Evolutionary conservation across 2,888 invertebrate genomes (phyloP).

Genomic region (Agrypnus murinus): DNA sequence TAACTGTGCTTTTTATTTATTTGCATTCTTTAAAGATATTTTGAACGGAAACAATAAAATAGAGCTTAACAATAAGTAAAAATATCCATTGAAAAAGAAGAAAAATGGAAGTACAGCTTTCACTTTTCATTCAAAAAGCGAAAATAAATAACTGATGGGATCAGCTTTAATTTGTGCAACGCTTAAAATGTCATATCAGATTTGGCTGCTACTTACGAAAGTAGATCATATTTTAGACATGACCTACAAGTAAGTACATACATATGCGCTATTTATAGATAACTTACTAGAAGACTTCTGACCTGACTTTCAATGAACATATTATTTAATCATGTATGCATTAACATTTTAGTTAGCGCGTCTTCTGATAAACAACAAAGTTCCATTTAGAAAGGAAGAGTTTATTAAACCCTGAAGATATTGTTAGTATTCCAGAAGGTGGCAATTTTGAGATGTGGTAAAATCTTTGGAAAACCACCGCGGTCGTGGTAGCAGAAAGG

Average conservation of each 20-base stretch:
- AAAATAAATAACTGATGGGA: too few relatives aligned
- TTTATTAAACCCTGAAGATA: not conserved
- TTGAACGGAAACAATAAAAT: too few relatives aligned
- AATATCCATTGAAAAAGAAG: too few relatives aligned
- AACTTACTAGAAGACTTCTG: conserved; percentile 28
- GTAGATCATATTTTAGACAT: conserved; percentile 1
- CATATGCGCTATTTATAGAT: conserved; percentile 24
- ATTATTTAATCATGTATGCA: conserved; percentile 29
- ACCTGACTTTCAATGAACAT: conserved; percentile 30
- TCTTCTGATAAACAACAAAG: not conserved
- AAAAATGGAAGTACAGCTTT: too few relatives aligned
- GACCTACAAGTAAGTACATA: conserved; percentile 6
- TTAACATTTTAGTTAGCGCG: conserved; percentile 20
- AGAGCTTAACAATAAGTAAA: too few relatives aligned
- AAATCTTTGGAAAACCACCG: conserved; percentile 25
- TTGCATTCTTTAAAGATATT: too few relatives aligned
- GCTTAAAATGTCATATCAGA: too few relatives aligned
- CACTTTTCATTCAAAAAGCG: too few relatives aligned
- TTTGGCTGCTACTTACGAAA: too few relatives aligned
- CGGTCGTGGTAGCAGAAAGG: conserved; percentile 11
- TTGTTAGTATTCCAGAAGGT: not conserved
- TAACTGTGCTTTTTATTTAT: too few relatives aligned
- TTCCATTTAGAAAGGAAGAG: not conserved
- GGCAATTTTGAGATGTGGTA: conserved; percentile 11
- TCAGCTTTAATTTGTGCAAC: too few relatives aligned